Evolutionary conservation across 2,797 vertebrate species (phyloP), one percentile per base, ranked within the genome.

Genomic region (Dendrocincla fuliginosa): DNA sequence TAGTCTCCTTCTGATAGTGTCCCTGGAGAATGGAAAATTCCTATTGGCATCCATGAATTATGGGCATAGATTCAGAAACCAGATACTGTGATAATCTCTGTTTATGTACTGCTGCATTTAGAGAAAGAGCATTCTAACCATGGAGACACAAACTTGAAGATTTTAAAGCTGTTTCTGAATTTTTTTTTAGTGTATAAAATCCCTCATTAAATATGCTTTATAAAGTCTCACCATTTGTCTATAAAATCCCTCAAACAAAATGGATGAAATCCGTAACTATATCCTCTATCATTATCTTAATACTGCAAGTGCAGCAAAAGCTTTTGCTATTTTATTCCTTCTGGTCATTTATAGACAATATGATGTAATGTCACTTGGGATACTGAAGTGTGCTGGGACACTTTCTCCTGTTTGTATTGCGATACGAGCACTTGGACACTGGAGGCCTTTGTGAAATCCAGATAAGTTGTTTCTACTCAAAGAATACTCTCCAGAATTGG

Each of bases 11-110:
- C 96, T 96, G 94, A 97, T 96, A 95, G 78, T 75, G 41, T 97
- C 96, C 89, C 94, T 60, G n/a, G 97, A 97, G 96, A 97, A 94
- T 25, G 76, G 83, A 97, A 97, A 96, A 95, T 96, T 97, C 95
- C 87, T 98, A 97, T 97, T 96, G 97, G 93, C 97, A 97, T 95
- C 96, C 85, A 47, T 97, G 96, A 98, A 84, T 97, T 97, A 98
- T 96, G 94, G 97, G 92, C 89, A 96, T 84, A 94, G 95, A 91
- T 97, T 97, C 95, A 93, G 80, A 98, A 97, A 94, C 55, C 89
- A 97, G 92, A 96, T 97, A 97, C 82, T 95, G 89, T 86, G 91
- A 97, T 97, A 95, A 97, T 97, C 79, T 97, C 91, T 68, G 87
- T 97, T 97, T 97, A 93, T 95, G 89, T 92, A 91, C 73, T 91